Evolutionary conservation across 1,140 invertebrate species (phyloP).

Genomic region (Pachypsylla venusta): DNA sequence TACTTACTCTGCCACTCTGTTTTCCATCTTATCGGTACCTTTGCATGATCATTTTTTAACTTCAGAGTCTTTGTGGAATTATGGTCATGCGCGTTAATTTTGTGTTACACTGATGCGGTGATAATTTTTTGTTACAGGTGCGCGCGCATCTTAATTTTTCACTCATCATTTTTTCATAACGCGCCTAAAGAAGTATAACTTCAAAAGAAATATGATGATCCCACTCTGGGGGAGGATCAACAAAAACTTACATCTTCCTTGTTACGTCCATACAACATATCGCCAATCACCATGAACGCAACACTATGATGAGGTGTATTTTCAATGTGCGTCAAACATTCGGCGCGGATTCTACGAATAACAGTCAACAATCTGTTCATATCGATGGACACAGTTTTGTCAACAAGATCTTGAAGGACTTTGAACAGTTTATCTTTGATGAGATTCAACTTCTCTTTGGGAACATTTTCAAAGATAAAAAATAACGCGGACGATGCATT

Average conservation of each 20-base stretch:
- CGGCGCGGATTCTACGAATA: slow-evolving; percentile 52
- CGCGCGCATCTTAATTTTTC: too few species aligned
- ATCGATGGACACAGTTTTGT: slow-evolving; percentile 44
- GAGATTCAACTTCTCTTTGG: slow-evolving; percentile 43
- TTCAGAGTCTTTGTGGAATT: too few species aligned
- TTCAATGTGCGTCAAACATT: slow-evolving; percentile 55
- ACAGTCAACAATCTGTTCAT: slow-evolving; percentile 57
- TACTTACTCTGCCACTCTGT: too few species aligned
- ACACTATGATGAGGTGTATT: slow-evolving; percentile 57
- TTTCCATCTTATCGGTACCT: too few species aligned
- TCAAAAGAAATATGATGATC: too few species aligned
- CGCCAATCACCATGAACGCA: slow-evolving; percentile 59
- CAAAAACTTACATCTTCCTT: slow-evolving; percentile 60
- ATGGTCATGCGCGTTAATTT: too few species aligned
- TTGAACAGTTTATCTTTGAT: slow-evolving; percentile 44
- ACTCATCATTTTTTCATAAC: too few species aligned
- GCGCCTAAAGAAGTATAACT: too few species aligned
- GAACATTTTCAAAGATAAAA: slow-evolving; percentile 62
- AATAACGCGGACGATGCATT: slow-evolving; percentile 53
- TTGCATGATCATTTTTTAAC: too few species aligned
- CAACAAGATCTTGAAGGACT: slow-evolving; percentile 37
- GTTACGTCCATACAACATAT: slow-evolving; percentile 62
- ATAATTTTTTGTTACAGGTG: too few species aligned
- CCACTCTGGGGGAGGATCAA: too few species aligned
- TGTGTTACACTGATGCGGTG: too few species aligned